A percentile compares a stretch with the other conserved stretches of the same genome.
phyloP scores from a whole-genome alignment of 2,888 invertebrate species.

The Odontocerum albicorne region DNA sequence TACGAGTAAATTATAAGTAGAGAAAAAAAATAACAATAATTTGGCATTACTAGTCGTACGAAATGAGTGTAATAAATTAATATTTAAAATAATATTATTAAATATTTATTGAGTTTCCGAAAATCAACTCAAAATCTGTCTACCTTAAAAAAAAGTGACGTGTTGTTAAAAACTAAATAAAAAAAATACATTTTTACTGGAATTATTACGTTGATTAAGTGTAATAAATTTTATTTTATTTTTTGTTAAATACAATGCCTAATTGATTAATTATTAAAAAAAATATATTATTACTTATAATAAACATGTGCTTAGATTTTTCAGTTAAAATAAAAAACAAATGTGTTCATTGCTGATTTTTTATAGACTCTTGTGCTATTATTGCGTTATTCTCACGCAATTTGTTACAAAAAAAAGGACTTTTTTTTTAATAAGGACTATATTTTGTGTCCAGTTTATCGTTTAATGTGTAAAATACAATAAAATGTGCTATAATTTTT shows the following conservation, averaged over 20 bases:
- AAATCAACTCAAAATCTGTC: slow-evolving; percentile 21
- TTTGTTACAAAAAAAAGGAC: slow-evolving; percentile 11
- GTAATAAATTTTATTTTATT: slow-evolving; percentile 24
- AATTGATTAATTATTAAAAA: slow-evolving; percentile 18
- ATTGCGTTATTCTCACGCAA: slow-evolving; percentile 14
- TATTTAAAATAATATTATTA: slow-evolving; percentile 15
- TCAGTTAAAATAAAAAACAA: slow-evolving; percentile 16
- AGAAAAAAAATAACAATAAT: slow-evolving; percentile 24
- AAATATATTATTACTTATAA: slow-evolving; percentile 11
- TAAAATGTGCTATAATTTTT: no score
- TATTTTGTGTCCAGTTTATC: no score
- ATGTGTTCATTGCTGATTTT: slow-evolving; percentile 29
- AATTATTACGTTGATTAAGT: slow-evolving; percentile 24
- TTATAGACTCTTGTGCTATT: slow-evolving; percentile 32
- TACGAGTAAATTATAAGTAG: slow-evolving; percentile 21
- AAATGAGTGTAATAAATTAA: slow-evolving; percentile 17
- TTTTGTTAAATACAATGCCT: slow-evolving; percentile 17
- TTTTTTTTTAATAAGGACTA: slow-evolving; percentile 4
- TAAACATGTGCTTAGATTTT: slow-evolving; percentile 23
- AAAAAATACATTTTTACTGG: slow-evolving; percentile 30
- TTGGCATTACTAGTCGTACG: slow-evolving; percentile 48
- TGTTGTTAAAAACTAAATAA: slow-evolving; percentile 35
- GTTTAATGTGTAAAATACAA: no score
- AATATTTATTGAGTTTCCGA: slow-evolving; percentile 37
- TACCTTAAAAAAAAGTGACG: slow-evolving; percentile 39